Evolutionary conservation across 2,797 vertebrate species (phyloP).

Genomic region (Bovichtus diacanthus): DNA sequence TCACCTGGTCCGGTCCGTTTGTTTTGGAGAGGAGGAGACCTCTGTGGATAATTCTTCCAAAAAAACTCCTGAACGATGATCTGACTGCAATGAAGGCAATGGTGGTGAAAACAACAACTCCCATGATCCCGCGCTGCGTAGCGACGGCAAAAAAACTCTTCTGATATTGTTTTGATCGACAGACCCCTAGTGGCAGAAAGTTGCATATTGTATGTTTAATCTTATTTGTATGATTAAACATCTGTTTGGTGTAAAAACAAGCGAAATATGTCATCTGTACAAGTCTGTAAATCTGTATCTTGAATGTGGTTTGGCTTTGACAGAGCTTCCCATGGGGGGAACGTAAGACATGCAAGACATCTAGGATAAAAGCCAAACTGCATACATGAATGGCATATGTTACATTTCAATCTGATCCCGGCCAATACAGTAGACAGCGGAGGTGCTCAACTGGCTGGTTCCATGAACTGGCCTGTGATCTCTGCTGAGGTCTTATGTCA

Average conservation of each 20-base stretch:
- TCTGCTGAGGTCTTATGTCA: constrained; percentile 67
- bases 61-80: too few relatives aligned
- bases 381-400: constrained; percentile 20
- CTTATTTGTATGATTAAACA: not conserved
- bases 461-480: constrained; percentile 25
- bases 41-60: too few relatives aligned
- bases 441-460: constrained; percentile 34
- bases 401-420: constrained; percentile 30
- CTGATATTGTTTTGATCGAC: too few relatives aligned
- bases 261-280: constrained; percentile 3
- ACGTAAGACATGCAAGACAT: not conserved
- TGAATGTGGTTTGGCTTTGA: constrained; percentile 4
- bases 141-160: too few relatives aligned
- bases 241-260: not conserved
- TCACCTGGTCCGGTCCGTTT: too few relatives aligned
- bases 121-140: too few relatives aligned
- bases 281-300: constrained; percentile 3
- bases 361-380: constrained; percentile 4
- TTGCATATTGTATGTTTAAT: not conserved
- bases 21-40: too few relatives aligned
- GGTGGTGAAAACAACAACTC: too few relatives aligned
- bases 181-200: too few relatives aligned
- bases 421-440: constrained; percentile 17
- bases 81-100: too few relatives aligned
- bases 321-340: constrained; percentile 15